These are phyloP conservation scores for Drosophila miranda DNA, from an alignment of 1,140 invertebrate species.

Conservation along the genomic window DNA sequence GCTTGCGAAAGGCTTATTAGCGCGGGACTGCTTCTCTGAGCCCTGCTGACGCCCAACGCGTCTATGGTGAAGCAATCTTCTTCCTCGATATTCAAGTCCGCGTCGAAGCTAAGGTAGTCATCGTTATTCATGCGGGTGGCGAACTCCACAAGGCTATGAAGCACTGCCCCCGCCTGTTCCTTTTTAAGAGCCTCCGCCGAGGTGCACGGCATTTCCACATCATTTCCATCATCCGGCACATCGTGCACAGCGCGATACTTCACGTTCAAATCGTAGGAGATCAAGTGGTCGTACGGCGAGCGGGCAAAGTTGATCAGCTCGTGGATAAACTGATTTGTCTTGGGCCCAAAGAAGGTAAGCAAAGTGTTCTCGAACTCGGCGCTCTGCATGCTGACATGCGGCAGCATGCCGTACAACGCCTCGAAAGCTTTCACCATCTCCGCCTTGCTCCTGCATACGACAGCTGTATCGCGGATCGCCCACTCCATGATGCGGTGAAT, in stretches of 20 bases:
- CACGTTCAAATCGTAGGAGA: conserved; percentile 57
- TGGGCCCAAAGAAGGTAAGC: conserved; percentile 83
- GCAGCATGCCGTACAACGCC: conserved; percentile 24
- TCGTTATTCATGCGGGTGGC: conserved; percentile 41
- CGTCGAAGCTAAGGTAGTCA: conserved; percentile 34
- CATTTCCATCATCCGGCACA: background rate
- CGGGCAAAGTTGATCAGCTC: conserved; percentile 94
- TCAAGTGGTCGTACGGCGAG: conserved; percentile 87
- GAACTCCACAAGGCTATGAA: conserved; percentile 53
- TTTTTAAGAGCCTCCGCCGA: background rate
- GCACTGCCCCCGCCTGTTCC: background rate
- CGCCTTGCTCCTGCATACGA: conserved; percentile 11
- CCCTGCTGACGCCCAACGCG: background rate
- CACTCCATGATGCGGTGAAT: conserved; percentile 47
- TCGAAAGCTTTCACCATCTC: conserved; percentile 28
- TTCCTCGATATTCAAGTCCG: conserved; percentile 32
- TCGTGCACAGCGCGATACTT: conserved; percentile 13
- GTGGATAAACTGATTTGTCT: conserved; percentile 92
- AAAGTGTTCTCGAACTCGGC: conserved; percentile 65
- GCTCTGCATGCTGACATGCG: conserved; percentile 25
- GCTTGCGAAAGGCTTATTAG: background rate
- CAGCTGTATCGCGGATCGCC: conserved; percentile 56
- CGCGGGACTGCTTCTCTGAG: background rate
- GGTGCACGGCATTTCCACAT: background rate
- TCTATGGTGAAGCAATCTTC: conserved; percentile 32